Evolutionary conservation across 2,888 invertebrate genomes (phyloP).

Genomic region (Andrena camellia): DNA sequence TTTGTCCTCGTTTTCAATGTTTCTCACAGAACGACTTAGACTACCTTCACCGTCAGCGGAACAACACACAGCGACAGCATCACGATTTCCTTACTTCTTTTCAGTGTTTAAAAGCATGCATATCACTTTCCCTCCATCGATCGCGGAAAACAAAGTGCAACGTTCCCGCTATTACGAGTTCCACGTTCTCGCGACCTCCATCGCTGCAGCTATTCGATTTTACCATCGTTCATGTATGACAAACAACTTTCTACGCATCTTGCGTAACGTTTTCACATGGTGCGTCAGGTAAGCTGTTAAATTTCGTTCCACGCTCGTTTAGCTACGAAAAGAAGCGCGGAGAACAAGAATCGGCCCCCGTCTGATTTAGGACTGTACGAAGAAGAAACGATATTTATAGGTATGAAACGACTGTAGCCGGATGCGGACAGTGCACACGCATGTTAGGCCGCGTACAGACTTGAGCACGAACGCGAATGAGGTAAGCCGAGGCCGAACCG

Average conservation of each 20-base stretch:
- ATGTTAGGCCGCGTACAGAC: slow-evolving; percentile 12
- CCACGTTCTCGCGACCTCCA: slow-evolving; percentile 33
- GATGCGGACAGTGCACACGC: slow-evolving; percentile 27
- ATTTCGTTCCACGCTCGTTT: neutral
- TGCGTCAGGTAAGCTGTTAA: slow-evolving; percentile 1
- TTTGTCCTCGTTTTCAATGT: too few relatives aligned
- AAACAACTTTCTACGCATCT: slow-evolving; percentile 46
- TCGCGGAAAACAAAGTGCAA: slow-evolving; percentile 21
- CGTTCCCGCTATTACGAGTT: slow-evolving; percentile 33
- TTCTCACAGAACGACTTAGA: too few relatives aligned
- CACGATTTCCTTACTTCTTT: slow-evolving; percentile 3
- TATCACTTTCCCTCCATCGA: neutral
- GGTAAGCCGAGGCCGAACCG: too few relatives aligned
- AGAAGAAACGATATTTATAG: slow-evolving; percentile 25
- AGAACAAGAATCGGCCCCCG: neutral
- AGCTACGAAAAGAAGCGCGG: neutral
- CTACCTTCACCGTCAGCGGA: too few relatives aligned
- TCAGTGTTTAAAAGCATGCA: neutral
- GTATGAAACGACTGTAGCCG: slow-evolving; percentile 39
- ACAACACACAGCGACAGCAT: too few relatives aligned
- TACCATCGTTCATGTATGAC: slow-evolving; percentile 36
- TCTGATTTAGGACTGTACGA: slow-evolving; percentile 5
- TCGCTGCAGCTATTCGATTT: slow-evolving; percentile 25
- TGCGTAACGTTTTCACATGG: slow-evolving; percentile 26
- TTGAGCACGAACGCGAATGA: too few relatives aligned